Percentiles rank a stretch among this genome's conserved stretches.
Evolutionary conservation across 2,113 vertebrate genomes (phyloP).

Genomic region (Paralichthys olivaceus): DNA sequence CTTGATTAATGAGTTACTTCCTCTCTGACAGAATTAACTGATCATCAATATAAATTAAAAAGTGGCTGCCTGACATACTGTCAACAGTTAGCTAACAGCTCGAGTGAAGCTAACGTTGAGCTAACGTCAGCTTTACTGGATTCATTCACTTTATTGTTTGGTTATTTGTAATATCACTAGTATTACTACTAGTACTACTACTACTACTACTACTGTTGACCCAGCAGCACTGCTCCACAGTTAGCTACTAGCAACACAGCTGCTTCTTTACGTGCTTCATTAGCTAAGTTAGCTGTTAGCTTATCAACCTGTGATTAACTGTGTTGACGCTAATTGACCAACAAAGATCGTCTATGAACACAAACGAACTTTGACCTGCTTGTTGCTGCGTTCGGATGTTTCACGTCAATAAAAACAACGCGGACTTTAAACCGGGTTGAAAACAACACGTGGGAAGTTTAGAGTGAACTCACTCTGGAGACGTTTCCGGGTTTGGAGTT

Average conservation of each 20-base stretch:
- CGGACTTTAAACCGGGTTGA: too few species aligned
- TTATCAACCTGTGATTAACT: not conserved
- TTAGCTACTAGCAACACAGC: not conserved
- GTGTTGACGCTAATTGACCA: not conserved
- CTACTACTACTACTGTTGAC: too few species aligned
- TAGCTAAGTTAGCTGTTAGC: not conserved
- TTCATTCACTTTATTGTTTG: not conserved
- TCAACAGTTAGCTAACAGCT: not conserved
- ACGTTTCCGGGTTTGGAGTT: not conserved
- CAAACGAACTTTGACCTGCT: not conserved
- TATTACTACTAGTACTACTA: too few species aligned
- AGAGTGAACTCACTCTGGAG: not conserved
- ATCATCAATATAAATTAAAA: not conserved
- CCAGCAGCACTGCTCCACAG: too few species aligned
- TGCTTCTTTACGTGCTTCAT: not conserved
- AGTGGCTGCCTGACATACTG: not conserved
- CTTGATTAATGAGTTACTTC: too few species aligned
- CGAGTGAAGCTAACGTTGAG: not conserved
- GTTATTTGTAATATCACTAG: too few species aligned
- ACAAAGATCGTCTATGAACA: not conserved
- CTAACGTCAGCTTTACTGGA: not conserved
- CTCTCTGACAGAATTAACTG: too few species aligned
- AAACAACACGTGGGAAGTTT: not conserved
- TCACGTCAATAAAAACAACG: not conserved
- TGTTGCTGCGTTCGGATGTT: not conserved